Conservation (phyloP, 64 coral and sea anemone genomes). For the Orbicella faveolata region DNA sequence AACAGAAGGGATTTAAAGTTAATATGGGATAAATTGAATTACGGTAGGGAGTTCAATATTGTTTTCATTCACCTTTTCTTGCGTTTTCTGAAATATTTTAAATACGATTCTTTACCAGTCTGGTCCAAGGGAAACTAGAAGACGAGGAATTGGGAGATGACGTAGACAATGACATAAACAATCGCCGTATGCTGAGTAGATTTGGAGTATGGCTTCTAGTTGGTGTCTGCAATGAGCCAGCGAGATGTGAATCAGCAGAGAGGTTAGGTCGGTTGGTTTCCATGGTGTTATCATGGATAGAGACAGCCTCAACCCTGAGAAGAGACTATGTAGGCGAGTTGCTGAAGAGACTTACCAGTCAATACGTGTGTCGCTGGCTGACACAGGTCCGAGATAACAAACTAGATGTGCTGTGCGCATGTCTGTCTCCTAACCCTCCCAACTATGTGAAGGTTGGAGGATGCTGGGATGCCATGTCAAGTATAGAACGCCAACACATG, state of each 20-base stretch:
- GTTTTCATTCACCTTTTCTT: too few relatives aligned
- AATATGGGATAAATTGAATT: too few relatives aligned
- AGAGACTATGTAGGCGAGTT: constrained; percentile 81
- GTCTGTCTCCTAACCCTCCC: constrained; percentile 83
- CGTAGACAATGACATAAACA: constrained; percentile 93
- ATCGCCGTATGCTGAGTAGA: constrained; percentile 88
- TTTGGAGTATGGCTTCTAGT: constrained; percentile 95
- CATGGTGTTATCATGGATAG: constrained; percentile 94
- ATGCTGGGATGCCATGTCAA: constrained; percentile 78
- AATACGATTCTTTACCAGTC: constrained; percentile 14
- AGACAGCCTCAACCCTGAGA: constrained; percentile 74
- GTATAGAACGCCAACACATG: constrained; percentile 70
- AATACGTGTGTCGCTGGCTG: constrained; percentile 89
- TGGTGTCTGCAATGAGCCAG: constrained; percentile 66
- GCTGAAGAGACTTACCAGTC: constrained; percentile 80
- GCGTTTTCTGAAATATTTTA: not conserved
- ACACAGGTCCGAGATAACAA: constrained; percentile 84
- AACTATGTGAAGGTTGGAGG: constrained; percentile 80
- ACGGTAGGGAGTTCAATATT: too few relatives aligned
- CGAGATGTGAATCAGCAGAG: constrained; percentile 69
- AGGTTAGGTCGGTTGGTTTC: constrained; percentile 86
- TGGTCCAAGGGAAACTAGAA: constrained; percentile 60
- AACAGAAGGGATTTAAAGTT: too few relatives aligned
- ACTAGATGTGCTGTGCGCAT: constrained; percentile 79
- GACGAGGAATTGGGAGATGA: constrained; percentile 76